These are phyloP conservation scores for Tenualosa ilisha DNA, from an alignment of 2,797 vertebrate genomes.

Conservation along the genomic window DNA sequence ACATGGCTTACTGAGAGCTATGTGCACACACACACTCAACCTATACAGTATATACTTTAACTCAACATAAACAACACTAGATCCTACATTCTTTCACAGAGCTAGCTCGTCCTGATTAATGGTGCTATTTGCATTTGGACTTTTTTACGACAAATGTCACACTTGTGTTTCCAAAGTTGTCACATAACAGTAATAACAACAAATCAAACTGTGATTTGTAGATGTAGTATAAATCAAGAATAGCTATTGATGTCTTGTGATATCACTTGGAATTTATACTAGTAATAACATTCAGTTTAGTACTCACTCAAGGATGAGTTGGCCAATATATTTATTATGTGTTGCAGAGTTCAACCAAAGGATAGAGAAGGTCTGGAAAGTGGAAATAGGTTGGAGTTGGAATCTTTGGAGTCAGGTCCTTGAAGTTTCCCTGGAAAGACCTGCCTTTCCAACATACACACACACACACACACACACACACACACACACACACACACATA, in stretches of 20 bases:
- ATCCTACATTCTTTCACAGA: no score
- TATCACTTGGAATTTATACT: background rate
- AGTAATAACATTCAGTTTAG: background rate
- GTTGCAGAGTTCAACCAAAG: background rate
- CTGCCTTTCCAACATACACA: constrained; percentile 9
- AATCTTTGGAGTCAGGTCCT: constrained; percentile 2
- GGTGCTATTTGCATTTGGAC: background rate
- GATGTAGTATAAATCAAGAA: background rate
- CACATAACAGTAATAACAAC: background rate
- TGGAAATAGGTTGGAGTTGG: background rate
- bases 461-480: constrained; percentile 27
- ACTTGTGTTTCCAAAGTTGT: background rate
- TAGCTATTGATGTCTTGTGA: background rate
- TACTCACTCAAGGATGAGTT: background rate
- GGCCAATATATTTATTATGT: background rate
- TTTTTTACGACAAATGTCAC: no score
- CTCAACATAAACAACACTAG: no score
- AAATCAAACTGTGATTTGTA: background rate
- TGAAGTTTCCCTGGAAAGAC: background rate
- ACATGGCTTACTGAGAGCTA: background rate
- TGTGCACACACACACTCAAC: background rate
- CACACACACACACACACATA: constrained; percentile 24
- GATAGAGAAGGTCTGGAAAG: background rate
- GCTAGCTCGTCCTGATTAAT: background rate
- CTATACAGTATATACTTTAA: background rate